phyloP scores from a whole-genome alignment of 2,113 vertebrate species.

The Myrmecobius fasciatus region DNA sequence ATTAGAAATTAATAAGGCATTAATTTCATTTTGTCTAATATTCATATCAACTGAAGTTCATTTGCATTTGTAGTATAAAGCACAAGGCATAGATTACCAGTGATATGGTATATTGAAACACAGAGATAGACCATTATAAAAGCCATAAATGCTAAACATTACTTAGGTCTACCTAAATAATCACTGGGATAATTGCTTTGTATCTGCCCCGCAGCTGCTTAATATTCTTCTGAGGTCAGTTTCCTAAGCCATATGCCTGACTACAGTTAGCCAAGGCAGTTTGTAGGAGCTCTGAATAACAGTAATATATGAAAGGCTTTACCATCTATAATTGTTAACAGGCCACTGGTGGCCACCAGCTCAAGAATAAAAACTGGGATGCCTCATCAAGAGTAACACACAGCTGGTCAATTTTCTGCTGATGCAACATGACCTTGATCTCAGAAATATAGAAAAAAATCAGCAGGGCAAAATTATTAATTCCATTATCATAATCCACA shows the following conservation, averaged over 20 bases:
- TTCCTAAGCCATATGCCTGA: slow-evolving; percentile 58
- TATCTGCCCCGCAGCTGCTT: slow-evolving; percentile 64
- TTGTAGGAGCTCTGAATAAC: slow-evolving; percentile 63
- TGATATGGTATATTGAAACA: slow-evolving; percentile 61
- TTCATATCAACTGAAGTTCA: slow-evolving; percentile 68
- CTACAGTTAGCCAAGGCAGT: slow-evolving; percentile 51
- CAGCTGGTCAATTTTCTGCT: slow-evolving; percentile 67
- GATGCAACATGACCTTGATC: slow-evolving; percentile 76
- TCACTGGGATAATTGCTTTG: slow-evolving; percentile 74
- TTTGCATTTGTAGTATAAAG: slow-evolving; percentile 72
- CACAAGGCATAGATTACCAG: slow-evolving; percentile 48
- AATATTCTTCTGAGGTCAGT: slow-evolving; percentile 72
- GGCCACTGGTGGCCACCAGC: slow-evolving; percentile 62
- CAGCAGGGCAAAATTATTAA: slow-evolving; percentile 74
- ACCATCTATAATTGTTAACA: slow-evolving; percentile 76
- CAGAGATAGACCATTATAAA: slow-evolving; percentile 59
- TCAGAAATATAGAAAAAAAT: slow-evolving; percentile 52
- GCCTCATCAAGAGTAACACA: slow-evolving; percentile 65
- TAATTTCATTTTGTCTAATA: slow-evolving; percentile 75
- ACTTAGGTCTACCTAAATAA: slow-evolving; percentile 65
- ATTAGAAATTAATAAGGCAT: slow-evolving; percentile 70
- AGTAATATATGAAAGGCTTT: slow-evolving; percentile 67
- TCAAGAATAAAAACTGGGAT: slow-evolving; percentile 72
- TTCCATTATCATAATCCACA: slow-evolving; percentile 62
- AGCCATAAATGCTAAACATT: slow-evolving; percentile 72